These are phyloP conservation scores for Cichladusa arquata DNA, from an alignment of 2,113 vertebrate genomes.

Conservation along the genomic window DNA sequence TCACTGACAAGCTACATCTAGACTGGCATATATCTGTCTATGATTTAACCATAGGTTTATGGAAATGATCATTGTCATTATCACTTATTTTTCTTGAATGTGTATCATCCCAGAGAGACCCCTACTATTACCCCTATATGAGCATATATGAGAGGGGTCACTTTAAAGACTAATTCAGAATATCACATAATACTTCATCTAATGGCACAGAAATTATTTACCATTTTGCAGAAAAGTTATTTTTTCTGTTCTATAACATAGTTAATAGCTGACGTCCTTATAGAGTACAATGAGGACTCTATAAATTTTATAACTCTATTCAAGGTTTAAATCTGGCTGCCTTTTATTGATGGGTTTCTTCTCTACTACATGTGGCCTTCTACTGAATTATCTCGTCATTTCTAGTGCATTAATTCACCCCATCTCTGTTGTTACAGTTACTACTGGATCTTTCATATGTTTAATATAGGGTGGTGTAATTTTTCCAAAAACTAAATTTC, in stretches of 20 bases:
- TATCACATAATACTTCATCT: neutral
- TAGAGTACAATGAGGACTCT: neutral
- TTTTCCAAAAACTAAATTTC: neutral
- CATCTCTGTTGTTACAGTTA: neutral
- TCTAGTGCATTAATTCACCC: neutral
- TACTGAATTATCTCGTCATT: neutral
- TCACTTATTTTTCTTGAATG: neutral
- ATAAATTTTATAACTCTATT: neutral
- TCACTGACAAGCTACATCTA: constrained; percentile 20
- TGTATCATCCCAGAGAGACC: neutral
- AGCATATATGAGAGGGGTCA: neutral
- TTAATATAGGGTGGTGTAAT: neutral
- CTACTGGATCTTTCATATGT: neutral
- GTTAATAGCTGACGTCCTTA: neutral
- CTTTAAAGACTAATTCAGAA: constrained; percentile 33
- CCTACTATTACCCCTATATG: neutral
- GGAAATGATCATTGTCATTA: neutral
- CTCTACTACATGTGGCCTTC: neutral
- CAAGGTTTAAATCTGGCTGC: neutral
- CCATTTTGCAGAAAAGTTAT: neutral
- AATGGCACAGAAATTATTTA: neutral
- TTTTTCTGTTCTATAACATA: neutral
- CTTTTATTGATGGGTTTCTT: neutral
- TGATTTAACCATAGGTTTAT: constrained; percentile 15
- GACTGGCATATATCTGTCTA: neutral